Base-by-base conservation (phyloP, 2,797 vertebrate species). In the Simalia tracyae region DNA sequence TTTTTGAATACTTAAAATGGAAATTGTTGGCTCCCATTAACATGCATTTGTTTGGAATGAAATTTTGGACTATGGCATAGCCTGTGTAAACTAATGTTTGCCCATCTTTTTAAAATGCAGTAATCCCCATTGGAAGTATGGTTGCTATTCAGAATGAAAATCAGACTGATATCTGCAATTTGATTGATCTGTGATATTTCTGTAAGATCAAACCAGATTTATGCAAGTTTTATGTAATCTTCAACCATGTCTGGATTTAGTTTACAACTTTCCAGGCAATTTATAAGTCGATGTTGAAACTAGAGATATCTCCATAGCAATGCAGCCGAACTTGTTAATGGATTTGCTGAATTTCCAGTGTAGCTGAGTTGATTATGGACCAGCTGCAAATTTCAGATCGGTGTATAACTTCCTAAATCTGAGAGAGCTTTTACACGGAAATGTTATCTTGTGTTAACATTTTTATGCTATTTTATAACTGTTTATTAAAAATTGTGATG, bases 11-110 rank as follows among this genome's bases (percentile, higher is more conserved):
- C 64, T 95, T 94, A 92, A 89, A 19, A 68, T 59, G 66, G 89
- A 91, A 54, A 90, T 86, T 86, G 92, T 61, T 87, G 90, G 76
- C 26, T 72, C 59, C 7, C 0, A 36, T 91, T 92, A 50, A 89
- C 93, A 95, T 61, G 89, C 22, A 61, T 94, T 96, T 95, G 36
- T 94, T 89, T 94, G 46, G 91, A 81, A 42, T 92, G 36, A 81
- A 85, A 64, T 59, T 89, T 86, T 88, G 66, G 76, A 57, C 11
- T 93, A 95, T 92, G 59, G 92, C 3, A 88, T 59, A 93, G 14
- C 10, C 57, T 84, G 17, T 72, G 3, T 94, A 57, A 10, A 57
- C 12, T n/a, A 84, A 59, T 61, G 60, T 84, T 90, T 42, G 54
- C 19, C 24, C 59, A 66, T 24, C 12, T 12, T 42, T 19, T 63